A percentile compares a stretch with the other conserved stretches of the same genome.
phyloP scores from a whole-genome alignment of 2,113 vertebrate species.

The Philantomba maxwellii region DNA sequence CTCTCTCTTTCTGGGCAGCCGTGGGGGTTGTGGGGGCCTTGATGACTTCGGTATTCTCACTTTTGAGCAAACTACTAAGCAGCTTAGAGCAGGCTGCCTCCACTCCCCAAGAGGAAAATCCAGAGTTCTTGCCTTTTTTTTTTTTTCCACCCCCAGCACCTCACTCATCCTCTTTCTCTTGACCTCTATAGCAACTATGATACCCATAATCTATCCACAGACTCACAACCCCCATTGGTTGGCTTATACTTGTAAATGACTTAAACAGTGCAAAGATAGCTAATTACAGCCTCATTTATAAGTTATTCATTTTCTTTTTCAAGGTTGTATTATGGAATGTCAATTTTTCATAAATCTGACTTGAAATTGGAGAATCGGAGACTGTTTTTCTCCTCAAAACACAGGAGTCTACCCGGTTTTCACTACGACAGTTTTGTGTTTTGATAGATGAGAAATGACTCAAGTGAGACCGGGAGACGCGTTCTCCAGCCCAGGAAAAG shows the following conservation, averaged over 20 bases:
- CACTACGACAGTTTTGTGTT: neutral
- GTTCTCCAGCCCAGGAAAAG: neutral
- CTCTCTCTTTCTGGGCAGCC: conserved; percentile 65
- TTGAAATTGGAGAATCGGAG: neutral
- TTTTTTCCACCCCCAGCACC: neutral
- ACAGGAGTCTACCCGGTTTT: neutral
- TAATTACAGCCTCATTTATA: neutral
- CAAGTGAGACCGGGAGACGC: neutral
- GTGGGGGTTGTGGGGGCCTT: conserved; percentile 60
- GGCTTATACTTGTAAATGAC: neutral
- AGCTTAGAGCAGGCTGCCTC: conserved; percentile 64
- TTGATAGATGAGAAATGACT: neutral
- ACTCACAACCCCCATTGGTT: neutral
- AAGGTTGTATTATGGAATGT: neutral
- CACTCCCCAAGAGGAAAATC: conserved; percentile 42
- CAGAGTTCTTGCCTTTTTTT: neutral
- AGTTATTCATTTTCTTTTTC: neutral
- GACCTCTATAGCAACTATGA: neutral
- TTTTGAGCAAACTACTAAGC: conserved; percentile 47
- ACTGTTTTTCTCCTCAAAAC: neutral
- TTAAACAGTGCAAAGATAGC: neutral
- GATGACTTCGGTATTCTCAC: conserved; percentile 44
- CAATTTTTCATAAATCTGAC: neutral
- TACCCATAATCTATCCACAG: neutral
- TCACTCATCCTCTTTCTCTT: neutral